Evolutionary conservation across 2,888 invertebrate genomes (phyloP), one percentile per base, ranked within the genome.

Genomic region (Poecilobothrus nobilitatus): DNA sequence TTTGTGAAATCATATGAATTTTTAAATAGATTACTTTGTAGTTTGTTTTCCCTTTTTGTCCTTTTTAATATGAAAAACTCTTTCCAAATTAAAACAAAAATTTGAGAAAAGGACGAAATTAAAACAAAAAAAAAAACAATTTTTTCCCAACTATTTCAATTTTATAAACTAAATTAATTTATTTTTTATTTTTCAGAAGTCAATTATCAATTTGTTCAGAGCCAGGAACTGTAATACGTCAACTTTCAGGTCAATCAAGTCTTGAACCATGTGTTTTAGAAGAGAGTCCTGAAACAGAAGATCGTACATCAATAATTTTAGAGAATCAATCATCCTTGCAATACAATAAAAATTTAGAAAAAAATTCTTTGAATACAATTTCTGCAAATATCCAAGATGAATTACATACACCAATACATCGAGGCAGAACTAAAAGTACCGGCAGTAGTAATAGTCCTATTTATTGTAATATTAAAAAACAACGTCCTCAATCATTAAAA

Each of bases 151-250:
- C n/a, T n/a, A n/a, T n/a, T n/a, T n/a, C n/a, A n/a, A n/a, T n/a
- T n/a, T n/a, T n/a, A n/a, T n/a, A 27, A 27, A 27, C 3, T 27
- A 27, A 27, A 4, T 27, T 27, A 5, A 27, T 27, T 5, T 27
- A 27, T 27, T 41, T 8, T 27, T 6, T 66, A 27, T 33, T 27
- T 69, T 70, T n/a, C 70, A 79, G 79, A 68, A 77, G 77, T 65
- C 82, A 82, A 73, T 73, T 82, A 37, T 82, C 82, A 0, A 79
- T 82, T 4, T 82, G 81, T 70, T 82, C 82, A 5, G 82, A 82
- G 71, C 78, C 79, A 34, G 76, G 77, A 2, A 74, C 77, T 68
- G 76, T 77, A 37, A 66, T 71, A 37, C 79, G 76, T 20, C 77
- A 80, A 70, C 72, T 82, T 41, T 81, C 82, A 2, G 81, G 81